phyloP scores from a whole-genome alignment of 2,888 invertebrate species.

The Andrena fulva region DNA sequence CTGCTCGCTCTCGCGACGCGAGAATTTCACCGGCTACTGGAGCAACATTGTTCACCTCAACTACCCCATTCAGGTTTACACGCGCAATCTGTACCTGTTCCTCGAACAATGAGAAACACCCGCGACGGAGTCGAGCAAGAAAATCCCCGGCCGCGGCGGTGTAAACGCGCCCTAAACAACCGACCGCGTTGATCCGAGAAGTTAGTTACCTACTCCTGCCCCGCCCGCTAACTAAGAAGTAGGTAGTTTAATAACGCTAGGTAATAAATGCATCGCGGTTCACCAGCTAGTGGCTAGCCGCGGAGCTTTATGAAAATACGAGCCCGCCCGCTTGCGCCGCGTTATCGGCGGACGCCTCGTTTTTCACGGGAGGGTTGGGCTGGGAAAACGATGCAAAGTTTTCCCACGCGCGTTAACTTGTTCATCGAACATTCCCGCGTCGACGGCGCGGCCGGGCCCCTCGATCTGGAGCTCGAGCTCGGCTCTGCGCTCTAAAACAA shows the following conservation, averaged over 20 bases:
- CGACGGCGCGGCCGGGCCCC: neutral
- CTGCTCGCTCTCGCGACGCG: no score
- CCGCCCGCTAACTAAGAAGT: conserved; percentile 62
- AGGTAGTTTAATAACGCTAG: conserved; percentile 56
- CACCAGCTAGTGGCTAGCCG: conserved; percentile 2
- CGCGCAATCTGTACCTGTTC: no score
- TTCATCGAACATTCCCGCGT: neutral
- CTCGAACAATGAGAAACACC: no score
- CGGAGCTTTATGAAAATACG: conserved; percentile 64
- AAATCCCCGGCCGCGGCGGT: neutral
- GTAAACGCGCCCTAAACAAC: neutral
- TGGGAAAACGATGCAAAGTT: conserved; percentile 23
- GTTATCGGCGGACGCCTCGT: conserved; percentile 40
- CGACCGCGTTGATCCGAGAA: conserved; percentile 14
- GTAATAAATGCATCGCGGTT: conserved; percentile 58
- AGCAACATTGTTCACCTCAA: no score
- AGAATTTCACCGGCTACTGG: no score
- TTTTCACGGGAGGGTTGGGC: conserved; percentile 16
- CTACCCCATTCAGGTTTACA: no score
- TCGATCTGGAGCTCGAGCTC: conserved; percentile 2
- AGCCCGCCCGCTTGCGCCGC: conserved; percentile 8
- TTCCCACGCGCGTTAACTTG: conserved; percentile 21
- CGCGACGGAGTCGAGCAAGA: neutral
- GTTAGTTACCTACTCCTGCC: neutral
- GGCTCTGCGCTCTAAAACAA: neutral